Evolutionary conservation across 2,113 vertebrate genomes (phyloP), one percentile per base, ranked within the genome.

Genomic region (Promerops cafer): DNA sequence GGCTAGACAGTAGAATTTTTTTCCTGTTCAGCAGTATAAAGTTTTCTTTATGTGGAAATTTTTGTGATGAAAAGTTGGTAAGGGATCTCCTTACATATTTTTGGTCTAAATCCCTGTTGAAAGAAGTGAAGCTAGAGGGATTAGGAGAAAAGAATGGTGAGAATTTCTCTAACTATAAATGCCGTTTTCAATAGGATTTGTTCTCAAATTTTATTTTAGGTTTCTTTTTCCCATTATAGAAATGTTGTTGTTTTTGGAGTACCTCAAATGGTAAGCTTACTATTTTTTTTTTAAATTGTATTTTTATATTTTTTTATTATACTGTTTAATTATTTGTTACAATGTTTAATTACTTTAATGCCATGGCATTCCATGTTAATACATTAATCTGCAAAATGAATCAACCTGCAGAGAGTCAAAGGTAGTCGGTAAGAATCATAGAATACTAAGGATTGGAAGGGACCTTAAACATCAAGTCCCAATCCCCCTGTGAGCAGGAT

Each of bases 201-300:
- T 78, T 83, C 27, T 70, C 11, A 59, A 69, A 50, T 69, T 90
- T 86, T 84, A 22, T 96, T 96, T 95, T 57, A 99, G 99, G 99
- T 99, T 87, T 98, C 97, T 94, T 99, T 99, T 97, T 97, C 98
- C 6, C 96, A 95, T 69, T 99, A 99, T 85, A 98, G 95, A 8
- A 99, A 99, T 57, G 97, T 99, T 26, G 98, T 99, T 30, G 98
- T 99, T 94, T 99, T 99, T 95, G 99, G 99, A 23, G 99, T 99
- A 65, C 99, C 99, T 94, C 99, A 99, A 95, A 99, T 99, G 99
- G 99, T 99, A 97, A 99, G 98, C 97, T 49, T 28, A 6, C 7
- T 70, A 4, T 23, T 93, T 56, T 17, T 50, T 59, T 35, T 57
- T 20, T 20, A 2, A 10, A 31, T 37, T 60, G 8, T 44, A 33